phyloP scores from a whole-genome alignment of 2,797 vertebrate genomes.

The Parotocinclus haroldoi region DNA sequence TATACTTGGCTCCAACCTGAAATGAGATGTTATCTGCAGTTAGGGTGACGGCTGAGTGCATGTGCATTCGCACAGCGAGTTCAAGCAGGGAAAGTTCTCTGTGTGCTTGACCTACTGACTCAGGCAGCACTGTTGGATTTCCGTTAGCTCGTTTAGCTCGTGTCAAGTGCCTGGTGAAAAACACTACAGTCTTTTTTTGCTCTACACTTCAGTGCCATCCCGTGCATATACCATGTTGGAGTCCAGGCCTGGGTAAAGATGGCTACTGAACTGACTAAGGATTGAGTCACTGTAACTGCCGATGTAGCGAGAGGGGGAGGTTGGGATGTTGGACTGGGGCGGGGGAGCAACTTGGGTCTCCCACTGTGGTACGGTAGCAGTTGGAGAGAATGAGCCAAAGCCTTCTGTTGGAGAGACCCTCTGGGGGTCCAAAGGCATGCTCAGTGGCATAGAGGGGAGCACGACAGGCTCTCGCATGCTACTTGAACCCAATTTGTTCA shows the following conservation, averaged over 20 bases:
- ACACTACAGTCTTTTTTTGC: background rate
- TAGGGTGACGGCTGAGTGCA: constrained; percentile 27
- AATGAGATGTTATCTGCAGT: constrained; percentile 33
- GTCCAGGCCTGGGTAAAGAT: constrained; percentile 72
- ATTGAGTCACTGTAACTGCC: constrained; percentile 72
- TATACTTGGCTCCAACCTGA: constrained; percentile 3
- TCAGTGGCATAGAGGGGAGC: constrained; percentile 61
- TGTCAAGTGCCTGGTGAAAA: constrained; percentile 29
- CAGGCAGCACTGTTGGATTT: constrained; percentile 1
- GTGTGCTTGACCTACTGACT: constrained; percentile 31
- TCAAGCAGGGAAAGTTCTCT: background rate
- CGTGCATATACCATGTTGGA: constrained; percentile 67
- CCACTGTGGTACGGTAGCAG: constrained; percentile 74
- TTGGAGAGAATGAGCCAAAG: constrained; percentile 69
- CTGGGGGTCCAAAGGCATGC: constrained; percentile 69
- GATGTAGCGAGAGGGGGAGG: constrained; percentile 61
- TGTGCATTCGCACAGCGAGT: constrained; percentile 32
- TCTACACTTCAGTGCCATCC: constrained; percentile 79
- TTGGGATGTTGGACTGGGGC: constrained; percentile 51
- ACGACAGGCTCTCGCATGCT: constrained; percentile 57
- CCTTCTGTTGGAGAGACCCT: constrained; percentile 68
- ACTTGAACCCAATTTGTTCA: constrained; percentile 62
- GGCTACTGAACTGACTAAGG: constrained; percentile 73
- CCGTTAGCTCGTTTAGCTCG: too few relatives aligned
- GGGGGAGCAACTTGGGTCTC: constrained; percentile 59